Conservation (phyloP, 2,797 vertebrate genomes). For the Buphagus erythrorhynchus region DNA sequence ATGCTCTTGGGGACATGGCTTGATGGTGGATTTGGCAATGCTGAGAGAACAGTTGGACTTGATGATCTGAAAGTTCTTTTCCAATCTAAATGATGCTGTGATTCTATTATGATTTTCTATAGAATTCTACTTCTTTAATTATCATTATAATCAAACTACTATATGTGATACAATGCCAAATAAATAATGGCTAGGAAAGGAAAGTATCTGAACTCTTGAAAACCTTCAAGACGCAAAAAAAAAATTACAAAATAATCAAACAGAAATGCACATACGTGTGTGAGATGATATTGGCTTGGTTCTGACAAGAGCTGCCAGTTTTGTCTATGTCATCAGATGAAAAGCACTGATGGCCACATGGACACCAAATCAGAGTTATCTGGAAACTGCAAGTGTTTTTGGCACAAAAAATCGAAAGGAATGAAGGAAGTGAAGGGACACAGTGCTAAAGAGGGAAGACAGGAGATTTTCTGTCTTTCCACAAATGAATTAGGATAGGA, state of each 20-base stretch:
- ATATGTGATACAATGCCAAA: neutral
- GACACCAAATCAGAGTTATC: constrained; percentile 17
- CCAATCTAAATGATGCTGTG: neutral
- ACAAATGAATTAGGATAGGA: neutral
- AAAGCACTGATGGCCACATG: constrained; percentile 46
- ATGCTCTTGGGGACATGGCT: neutral
- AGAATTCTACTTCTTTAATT: neutral
- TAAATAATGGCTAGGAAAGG: neutral
- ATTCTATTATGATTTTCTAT: neutral
- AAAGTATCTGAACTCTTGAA: neutral
- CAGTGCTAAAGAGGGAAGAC: neutral
- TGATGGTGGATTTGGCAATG: neutral
- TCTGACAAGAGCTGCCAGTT: constrained; percentile 44
- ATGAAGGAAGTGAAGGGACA: neutral
- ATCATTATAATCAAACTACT: neutral
- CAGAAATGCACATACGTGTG: constrained; percentile 2
- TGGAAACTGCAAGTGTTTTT: constrained; percentile 25
- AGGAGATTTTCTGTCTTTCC: neutral
- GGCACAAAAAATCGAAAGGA: neutral
- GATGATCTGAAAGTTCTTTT: neutral
- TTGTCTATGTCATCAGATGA: constrained; percentile 42
- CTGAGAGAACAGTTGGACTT: neutral
- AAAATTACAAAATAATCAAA: neutral
- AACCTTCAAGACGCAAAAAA: neutral
- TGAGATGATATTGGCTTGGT: constrained; percentile 33